Base-by-base conservation (phyloP, 2,888 invertebrate genomes). In the Steinernema scapterisci region DNA sequence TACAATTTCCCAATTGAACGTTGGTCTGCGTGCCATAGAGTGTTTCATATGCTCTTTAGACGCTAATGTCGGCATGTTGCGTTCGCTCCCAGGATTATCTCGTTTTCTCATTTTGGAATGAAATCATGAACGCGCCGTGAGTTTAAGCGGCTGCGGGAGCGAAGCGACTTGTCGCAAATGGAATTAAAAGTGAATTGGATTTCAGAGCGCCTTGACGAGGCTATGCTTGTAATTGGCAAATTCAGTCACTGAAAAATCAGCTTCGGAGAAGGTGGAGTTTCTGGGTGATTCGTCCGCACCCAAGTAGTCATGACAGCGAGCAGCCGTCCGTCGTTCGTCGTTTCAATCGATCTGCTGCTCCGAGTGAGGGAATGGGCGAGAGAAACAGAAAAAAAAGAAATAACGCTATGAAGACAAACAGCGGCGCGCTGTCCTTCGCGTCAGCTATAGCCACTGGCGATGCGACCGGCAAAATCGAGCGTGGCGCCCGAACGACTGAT, bases 351-450 rank as follows among this genome's bases (percentile, higher is more conserved):
- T 63, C 63, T 25, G 31, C 63, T 25, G 31, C 27, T 16, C 11
- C 6, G 63, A 31, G 63, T 27, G 63, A 63, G 63, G 63, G 63
- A 63, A 63, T 25, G 63, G 27, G 38, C 27, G 63, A 27, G 54
- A 54, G 38, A 63, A 63, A 27, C 31, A 31, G 63, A 63, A 63
- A 38, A 63, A 63, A 38, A 63, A 31, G 31, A 63, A 27, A 63
- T 31, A 63, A 63, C 63, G 63, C 63, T 27, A 63, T 31, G 63
- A 63, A 31, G 63, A 63, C 63, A 63, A 63, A 63, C 63, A 63
- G 63, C 21, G 31, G 16, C 25, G 25, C 63, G 63, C 27, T 27
- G 63, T 16, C 38, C 13, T 63, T 27, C 23, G 16, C 23, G 54
- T 11, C 63, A 31, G 31, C 63, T 27, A 63, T 31, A 13, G 63